These are phyloP conservation scores for Scomber scombrus DNA, from an alignment of 2,113 vertebrate species.

Conservation along the genomic window DNA sequence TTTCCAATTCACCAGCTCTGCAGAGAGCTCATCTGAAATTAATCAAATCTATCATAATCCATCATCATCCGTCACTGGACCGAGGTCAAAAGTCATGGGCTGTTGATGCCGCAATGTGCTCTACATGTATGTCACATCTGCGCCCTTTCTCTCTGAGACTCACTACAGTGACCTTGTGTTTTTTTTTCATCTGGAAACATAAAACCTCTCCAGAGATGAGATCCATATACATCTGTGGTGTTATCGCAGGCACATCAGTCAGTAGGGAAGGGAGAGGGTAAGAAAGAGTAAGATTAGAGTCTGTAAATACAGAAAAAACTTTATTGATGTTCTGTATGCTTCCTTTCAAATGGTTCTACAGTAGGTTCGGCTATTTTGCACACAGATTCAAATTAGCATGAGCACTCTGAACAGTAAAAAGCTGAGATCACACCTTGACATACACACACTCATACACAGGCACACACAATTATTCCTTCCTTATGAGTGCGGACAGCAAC, in stretches of 20 bases:
- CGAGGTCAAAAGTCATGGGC: neutral
- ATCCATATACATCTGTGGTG: neutral
- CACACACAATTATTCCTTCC: slow-evolving; percentile 28
- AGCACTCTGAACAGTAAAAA: slow-evolving; percentile 46
- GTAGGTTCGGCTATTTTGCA: slow-evolving; percentile 41
- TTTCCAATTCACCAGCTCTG: slow-evolving; percentile 69
- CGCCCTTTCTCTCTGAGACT: neutral
- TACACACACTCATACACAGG: neutral
- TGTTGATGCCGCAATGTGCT: slow-evolving; percentile 18
- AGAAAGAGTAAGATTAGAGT: slow-evolving; percentile 6
- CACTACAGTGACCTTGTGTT: neutral
- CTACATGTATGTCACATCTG: slow-evolving; percentile 21
- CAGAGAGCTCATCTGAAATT: slow-evolving; percentile 74
- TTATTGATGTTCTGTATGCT: slow-evolving; percentile 62
- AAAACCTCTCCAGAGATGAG: slow-evolving; percentile 16
- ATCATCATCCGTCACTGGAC: slow-evolving; percentile 14
- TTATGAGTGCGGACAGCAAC: slow-evolving; percentile 22
- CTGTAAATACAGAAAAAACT: slow-evolving; percentile 62
- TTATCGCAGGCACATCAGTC: neutral
- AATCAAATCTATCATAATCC: slow-evolving; percentile 74
- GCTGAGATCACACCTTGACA: slow-evolving; percentile 28
- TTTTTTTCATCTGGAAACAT: neutral
- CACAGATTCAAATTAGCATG: slow-evolving; percentile 40
- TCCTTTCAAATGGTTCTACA: slow-evolving; percentile 41
- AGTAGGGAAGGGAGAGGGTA: neutral